phyloP scores from a whole-genome alignment of 2,888 invertebrate genomes.

The Eretmocerus hayati region DNA sequence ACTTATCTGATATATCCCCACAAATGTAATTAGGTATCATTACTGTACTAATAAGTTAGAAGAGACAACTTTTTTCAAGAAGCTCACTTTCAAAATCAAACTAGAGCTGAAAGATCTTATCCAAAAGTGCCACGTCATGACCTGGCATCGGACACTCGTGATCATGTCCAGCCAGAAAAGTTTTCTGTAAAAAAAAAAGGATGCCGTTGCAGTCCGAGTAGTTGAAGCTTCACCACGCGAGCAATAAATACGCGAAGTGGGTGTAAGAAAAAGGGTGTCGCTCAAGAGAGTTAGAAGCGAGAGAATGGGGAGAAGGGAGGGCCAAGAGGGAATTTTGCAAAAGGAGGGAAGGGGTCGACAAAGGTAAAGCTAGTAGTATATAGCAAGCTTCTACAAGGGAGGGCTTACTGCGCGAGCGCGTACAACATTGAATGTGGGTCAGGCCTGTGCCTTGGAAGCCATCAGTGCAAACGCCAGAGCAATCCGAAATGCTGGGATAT shows the following conservation, averaged over 20 bases:
- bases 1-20: too few relatives aligned
- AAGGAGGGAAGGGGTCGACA: too few relatives aligned
- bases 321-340: neutral
- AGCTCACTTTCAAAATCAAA: too few relatives aligned
- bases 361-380: too few relatives aligned
- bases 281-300: constrained; percentile 2
- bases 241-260: constrained; percentile 24
- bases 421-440: constrained; percentile 14
- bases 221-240: constrained; percentile 8
- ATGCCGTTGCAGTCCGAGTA: neutral
- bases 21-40: too few relatives aligned
- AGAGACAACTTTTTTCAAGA: too few relatives aligned
- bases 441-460: constrained; percentile 13
- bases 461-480: neutral
- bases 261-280: constrained; percentile 23
- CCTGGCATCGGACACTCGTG: too few relatives aligned
- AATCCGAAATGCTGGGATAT: neutral
- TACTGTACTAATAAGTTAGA: too few relatives aligned
- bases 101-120: too few relatives aligned
- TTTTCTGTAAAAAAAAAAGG: constrained; percentile 5
- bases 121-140: too few relatives aligned
- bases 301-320: constrained; percentile 2
- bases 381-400: too few relatives aligned
- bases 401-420: neutral
- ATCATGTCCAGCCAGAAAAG: constrained; percentile 2